Evolutionary conservation across 35 echinoderm and acorn worm genomes (phyloP).

Genomic region (Heliocidaris erythrogramma): DNA sequence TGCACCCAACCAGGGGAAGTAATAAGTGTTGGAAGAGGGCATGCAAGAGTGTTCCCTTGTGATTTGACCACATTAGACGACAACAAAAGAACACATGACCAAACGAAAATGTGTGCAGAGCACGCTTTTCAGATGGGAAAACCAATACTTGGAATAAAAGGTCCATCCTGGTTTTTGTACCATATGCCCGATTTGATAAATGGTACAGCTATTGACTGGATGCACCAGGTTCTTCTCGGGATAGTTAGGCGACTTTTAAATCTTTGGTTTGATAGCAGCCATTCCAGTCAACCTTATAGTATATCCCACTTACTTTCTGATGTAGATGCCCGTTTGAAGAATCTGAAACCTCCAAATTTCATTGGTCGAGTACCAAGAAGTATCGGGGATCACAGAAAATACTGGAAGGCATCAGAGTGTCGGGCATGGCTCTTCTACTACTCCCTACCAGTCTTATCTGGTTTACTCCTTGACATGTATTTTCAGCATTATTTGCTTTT

Average conservation of each 20-base stretch:
- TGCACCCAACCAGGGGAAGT: conserved; percentile 50
- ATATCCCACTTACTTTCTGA: neutral
- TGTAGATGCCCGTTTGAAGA: neutral
- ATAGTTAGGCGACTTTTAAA: conserved; percentile 30
- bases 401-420: conserved; percentile 80
- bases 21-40: conserved; percentile 22
- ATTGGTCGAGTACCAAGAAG: conserved; percentile 68
- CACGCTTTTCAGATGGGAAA: neutral
- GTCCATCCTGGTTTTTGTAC: conserved; percentile 60
- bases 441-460: conserved; percentile 62
- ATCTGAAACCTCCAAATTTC: conserved; percentile 67
- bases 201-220: conserved; percentile 52
- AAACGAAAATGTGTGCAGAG: neutral
- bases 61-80: neutral
- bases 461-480: conserved; percentile 42
- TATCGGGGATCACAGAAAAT: conserved; percentile 60
- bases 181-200: conserved; percentile 34
- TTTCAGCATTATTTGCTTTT: conserved; percentile 57
- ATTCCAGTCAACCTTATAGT: neutral
- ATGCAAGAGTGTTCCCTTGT: conserved; percentile 25
- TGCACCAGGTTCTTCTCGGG: conserved; percentile 57
- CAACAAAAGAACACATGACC: conserved; percentile 22
- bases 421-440: conserved; percentile 73
- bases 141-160: conserved; percentile 41
- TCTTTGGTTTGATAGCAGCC: neutral